Conservation (phyloP, 2,113 vertebrate genomes). For the Oreochromis niloticus region DNA sequence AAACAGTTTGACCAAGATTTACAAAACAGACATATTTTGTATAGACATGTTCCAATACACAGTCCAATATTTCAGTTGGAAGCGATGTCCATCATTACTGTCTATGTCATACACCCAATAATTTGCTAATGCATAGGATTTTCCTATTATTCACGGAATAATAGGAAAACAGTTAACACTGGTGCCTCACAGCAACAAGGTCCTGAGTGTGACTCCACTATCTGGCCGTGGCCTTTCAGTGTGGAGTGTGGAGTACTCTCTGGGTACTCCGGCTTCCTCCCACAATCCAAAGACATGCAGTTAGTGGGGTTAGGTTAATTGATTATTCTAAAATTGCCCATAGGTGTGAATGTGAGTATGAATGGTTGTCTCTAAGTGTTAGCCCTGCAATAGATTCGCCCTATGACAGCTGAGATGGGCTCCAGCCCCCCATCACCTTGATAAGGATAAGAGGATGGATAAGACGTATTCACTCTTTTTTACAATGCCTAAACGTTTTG, state of each 20-base stretch:
- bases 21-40: not conserved
- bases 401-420: not conserved
- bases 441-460: not conserved
- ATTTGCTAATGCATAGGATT: not conserved
- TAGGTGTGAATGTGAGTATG: not conserved
- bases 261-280: not conserved
- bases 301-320: not conserved
- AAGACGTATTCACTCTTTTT: not conserved
- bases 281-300: not conserved
- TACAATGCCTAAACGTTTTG: not conserved
- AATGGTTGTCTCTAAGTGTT: not conserved
- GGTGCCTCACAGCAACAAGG: not conserved
- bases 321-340: not conserved
- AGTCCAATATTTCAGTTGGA: not conserved
- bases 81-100: not conserved
- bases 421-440: not conserved
- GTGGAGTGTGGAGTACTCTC: not conserved
- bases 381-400: not conserved
- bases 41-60: not conserved
- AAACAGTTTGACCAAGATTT: not conserved
- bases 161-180: not conserved
- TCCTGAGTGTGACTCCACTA: not conserved
- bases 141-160: not conserved
- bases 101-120: not conserved
- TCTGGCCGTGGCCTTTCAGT: not conserved